These are phyloP conservation scores for Hycleus cichorii DNA, from an alignment of 1,140 invertebrate genomes.

Conservation along the genomic window DNA sequence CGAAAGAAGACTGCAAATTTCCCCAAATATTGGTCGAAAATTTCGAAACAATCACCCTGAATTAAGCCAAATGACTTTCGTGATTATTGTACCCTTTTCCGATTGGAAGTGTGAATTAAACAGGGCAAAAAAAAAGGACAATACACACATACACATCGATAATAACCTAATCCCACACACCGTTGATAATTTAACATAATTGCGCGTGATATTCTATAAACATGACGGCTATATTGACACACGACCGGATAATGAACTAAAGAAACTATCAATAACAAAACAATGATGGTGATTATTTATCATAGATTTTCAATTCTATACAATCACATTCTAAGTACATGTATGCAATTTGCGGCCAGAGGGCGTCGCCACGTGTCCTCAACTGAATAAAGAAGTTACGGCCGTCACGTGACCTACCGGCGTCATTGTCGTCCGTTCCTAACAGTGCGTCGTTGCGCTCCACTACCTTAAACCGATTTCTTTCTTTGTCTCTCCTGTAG, in stretches of 20 bases:
- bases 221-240: slow-evolving; percentile 28
- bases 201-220: slow-evolving; percentile 34
- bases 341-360: slow-evolving; percentile 38
- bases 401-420: slow-evolving; percentile 30
- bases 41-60: too few relatives aligned
- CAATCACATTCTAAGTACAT: slow-evolving; percentile 21
- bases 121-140: background rate
- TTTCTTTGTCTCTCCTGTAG: background rate
- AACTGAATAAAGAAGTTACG: slow-evolving; percentile 35
- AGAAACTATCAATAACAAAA: slow-evolving; percentile 39
- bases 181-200: slow-evolving; percentile 33
- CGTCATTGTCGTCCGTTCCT: background rate
- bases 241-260: slow-evolving; percentile 39
- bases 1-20: too few relatives aligned
- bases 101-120: too few relatives aligned
- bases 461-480: slow-evolving; percentile 19
- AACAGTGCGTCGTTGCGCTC: slow-evolving; percentile 24
- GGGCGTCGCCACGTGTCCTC: slow-evolving; percentile 38
- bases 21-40: too few relatives aligned
- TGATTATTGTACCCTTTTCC: too few relatives aligned
- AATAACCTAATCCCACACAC: slow-evolving; percentile 17
- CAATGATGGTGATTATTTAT: slow-evolving; percentile 16
- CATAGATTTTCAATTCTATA: background rate
- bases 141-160: background rate
- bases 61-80: too few relatives aligned